phyloP scores from a whole-genome alignment of 2,113 vertebrate species.

The Callopanchax toddi region DNA sequence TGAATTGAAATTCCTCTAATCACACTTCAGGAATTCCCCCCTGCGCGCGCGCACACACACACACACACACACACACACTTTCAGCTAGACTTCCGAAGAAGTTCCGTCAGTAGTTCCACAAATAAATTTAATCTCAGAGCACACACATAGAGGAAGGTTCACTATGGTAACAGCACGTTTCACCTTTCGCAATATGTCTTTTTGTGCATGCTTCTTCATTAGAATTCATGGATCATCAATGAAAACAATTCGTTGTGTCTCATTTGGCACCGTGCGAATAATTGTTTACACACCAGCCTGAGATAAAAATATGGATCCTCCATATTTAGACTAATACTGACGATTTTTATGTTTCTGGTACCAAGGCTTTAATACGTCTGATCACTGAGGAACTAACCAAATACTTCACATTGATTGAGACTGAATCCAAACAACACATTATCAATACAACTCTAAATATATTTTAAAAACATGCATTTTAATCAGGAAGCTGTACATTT shows the following conservation, averaged over 20 bases:
- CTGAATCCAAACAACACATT: constrained; percentile 26
- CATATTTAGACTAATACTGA: constrained; percentile 47
- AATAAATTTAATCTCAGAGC: constrained; percentile 66
- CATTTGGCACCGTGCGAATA: constrained; percentile 62
- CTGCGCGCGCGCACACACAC: constrained; percentile 4
- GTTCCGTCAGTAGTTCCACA: constrained; percentile 56
- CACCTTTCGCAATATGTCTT: constrained; percentile 64
- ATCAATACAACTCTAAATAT: constrained; percentile 4
- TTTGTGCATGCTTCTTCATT: constrained; percentile 71
- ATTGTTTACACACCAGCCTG: constrained; percentile 55
- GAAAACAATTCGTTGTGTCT: constrained; percentile 68
- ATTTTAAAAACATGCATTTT: constrained; percentile 25
- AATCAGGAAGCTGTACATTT: constrained; percentile 49
- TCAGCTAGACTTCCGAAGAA: constrained; percentile 49
- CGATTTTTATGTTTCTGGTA: constrained; percentile 24
- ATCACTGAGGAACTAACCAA: neutral
- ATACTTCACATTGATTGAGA: constrained; percentile 6
- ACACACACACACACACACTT: constrained; percentile 12
- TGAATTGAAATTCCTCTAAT: constrained; percentile 81
- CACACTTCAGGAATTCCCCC: constrained; percentile 71
- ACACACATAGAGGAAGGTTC: constrained; percentile 53
- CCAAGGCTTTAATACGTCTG: constrained; percentile 24
- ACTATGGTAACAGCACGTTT: constrained; percentile 70
- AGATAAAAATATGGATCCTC: constrained; percentile 46
- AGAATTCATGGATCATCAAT: constrained; percentile 72